Evolutionary conservation across 2,888 invertebrate species (phyloP).

Genomic region (Cosmopolites sordidus): DNA sequence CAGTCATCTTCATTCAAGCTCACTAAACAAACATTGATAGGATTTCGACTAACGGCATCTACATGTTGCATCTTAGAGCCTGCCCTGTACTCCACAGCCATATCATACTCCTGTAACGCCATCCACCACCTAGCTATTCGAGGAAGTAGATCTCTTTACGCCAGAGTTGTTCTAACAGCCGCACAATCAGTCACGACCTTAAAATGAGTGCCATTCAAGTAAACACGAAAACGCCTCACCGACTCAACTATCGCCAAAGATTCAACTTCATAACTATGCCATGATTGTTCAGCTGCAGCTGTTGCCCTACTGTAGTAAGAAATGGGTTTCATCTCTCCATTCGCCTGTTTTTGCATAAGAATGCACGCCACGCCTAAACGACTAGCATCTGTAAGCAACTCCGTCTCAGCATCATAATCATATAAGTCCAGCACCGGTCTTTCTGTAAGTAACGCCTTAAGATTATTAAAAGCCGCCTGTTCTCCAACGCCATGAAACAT

Average conservation of each 20-base stretch:
- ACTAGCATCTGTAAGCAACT: conserved; percentile 37
- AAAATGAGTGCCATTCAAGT: conserved; percentile 26
- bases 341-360: conserved; percentile 27
- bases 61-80: conserved; percentile 22
- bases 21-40: neutral
- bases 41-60: conserved; percentile 21
- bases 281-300: conserved; percentile 32
- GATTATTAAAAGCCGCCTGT: conserved; percentile 22
- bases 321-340: conserved; percentile 17
- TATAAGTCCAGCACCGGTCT: conserved; percentile 31
- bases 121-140: conserved; percentile 30
- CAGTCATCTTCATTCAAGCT: conserved; percentile 29
- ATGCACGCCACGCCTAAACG: conserved; percentile 31
- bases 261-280: conserved; percentile 30
- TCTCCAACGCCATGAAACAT: conserved; percentile 23
- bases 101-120: conserved; percentile 30
- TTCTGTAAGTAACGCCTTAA: conserved; percentile 18
- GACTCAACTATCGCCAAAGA: conserved; percentile 30
- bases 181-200: conserved; percentile 30
- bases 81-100: conserved; percentile 21
- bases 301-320: conserved; percentile 36
- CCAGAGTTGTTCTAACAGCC: conserved; percentile 27
- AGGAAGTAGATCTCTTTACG: conserved; percentile 29
- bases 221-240: conserved; percentile 26
- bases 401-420: conserved; percentile 24